Base-by-base conservation (phyloP, 2,113 vertebrate species). In the Cygnus atratus region DNA sequence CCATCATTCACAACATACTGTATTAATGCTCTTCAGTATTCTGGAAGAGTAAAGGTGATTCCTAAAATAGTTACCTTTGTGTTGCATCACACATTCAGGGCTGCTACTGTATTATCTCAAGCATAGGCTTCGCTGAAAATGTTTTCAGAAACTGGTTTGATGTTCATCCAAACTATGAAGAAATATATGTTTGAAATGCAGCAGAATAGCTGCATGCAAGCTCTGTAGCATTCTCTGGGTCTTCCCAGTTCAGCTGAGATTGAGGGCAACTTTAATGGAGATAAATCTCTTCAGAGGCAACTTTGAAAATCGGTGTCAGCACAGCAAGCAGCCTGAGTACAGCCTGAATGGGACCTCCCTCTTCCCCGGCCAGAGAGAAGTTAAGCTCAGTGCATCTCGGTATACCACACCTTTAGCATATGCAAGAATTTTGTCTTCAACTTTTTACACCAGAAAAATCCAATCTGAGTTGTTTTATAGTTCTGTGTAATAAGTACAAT, bases 311-410 rank as follows among this genome's bases (percentile, higher is more conserved):
- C 24, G 25, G 8, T 2, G 43, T 33, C 28, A 39, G 65, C 29
- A 35, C 12, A 78, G 29, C 1, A 2, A 37, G 50, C 44, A 78
- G 73, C 35, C 31, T 43, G 29, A 72, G 18, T 6, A 10, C 7
- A 35, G 55, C 31, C 43, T 66, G 10, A 20, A 35, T 35, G 17
- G 33, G 59, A 43, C 82, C 31, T 81, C 35, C 26, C 28, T 39
- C 37, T 39, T 6, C 31, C 2, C 2, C n/a, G 29, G 1, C 3
- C 6, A 6, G 48, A 25, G 20, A 37, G 37, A 17, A 22, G 11
- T 44, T 9, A 7, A 11, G 8, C 19, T 72, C 35, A 35, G 29
- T 35, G 11, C 16, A 11, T 3, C 55, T 62, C 46, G 41, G 46
- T 46, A n/a, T 67, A 28, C 21, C 33, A 35, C 11, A 9, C 39